Percentiles rank a stretch among this genome's conserved stretches.
phyloP scores from a whole-genome alignment of 2,113 vertebrate genomes.

The Cryptotis parvus region DNA sequence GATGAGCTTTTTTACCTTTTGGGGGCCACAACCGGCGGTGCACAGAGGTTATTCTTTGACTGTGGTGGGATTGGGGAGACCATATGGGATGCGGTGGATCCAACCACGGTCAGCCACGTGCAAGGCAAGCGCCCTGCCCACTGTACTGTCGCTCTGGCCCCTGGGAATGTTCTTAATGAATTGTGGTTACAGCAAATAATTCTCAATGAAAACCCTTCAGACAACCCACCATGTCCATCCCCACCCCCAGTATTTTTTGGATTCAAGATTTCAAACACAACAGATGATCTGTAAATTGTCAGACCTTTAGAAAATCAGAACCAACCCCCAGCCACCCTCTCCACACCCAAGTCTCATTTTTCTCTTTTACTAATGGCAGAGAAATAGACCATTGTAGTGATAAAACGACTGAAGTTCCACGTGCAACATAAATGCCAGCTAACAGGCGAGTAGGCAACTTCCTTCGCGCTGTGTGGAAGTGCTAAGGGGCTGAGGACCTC shows the following conservation, averaged over 20 bases:
- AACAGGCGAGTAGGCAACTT: slow-evolving; percentile 8
- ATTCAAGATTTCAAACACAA: slow-evolving; percentile 11
- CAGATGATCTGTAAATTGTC: neutral
- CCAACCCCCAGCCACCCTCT: neutral
- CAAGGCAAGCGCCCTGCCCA: too few relatives aligned
- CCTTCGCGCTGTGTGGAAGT: slow-evolving; percentile 30
- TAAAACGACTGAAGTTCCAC: slow-evolving; percentile 69
- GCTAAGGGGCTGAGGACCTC: slow-evolving; percentile 87
- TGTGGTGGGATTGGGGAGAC: too few relatives aligned
- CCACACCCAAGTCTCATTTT: slow-evolving; percentile 6
- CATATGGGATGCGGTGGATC: too few relatives aligned
- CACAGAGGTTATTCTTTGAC: too few relatives aligned
- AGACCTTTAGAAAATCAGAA: slow-evolving; percentile 61
- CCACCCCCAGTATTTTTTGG: neutral
- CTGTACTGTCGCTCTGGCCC: too few relatives aligned
- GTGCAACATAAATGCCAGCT: slow-evolving; percentile 46
- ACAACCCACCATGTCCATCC: neutral
- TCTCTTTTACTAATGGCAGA: slow-evolving; percentile 65
- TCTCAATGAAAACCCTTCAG: slow-evolving; percentile 19
- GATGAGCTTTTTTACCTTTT: too few relatives aligned
- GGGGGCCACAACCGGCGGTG: too few relatives aligned
- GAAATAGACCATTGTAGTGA: slow-evolving; percentile 55
- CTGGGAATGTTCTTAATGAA: neutral
- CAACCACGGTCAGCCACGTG: too few relatives aligned
- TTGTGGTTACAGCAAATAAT: slow-evolving; percentile 6